phyloP scores from a whole-genome alignment of 2,797 vertebrate genomes.

The Sibirionetta formosa region DNA sequence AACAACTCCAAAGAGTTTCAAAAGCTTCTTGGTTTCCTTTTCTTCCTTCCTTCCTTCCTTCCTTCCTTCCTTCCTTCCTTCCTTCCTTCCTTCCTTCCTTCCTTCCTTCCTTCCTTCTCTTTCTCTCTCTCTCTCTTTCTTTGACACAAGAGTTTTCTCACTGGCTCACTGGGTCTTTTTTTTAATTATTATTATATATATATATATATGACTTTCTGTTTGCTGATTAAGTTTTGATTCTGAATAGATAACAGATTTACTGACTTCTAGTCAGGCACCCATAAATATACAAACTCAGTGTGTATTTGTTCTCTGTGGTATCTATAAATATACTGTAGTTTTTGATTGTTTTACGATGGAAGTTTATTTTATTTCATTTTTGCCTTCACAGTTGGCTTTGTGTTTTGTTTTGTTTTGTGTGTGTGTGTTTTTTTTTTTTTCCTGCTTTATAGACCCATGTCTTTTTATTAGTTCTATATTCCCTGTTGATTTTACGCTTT shows the following conservation, averaged over 20 bases:
- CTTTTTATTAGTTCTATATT: conserved; percentile 86
- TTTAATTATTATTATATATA: background rate
- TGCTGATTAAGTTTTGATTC: conserved; percentile 64
- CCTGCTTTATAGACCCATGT: conserved; percentile 83
- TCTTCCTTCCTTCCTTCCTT: background rate
- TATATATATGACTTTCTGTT: background rate
- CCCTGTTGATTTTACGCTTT: conserved; percentile 86
- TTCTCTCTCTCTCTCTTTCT: background rate
- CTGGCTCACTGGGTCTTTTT: background rate
- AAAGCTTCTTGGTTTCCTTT: background rate
- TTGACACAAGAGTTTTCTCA: background rate
- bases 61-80: background rate
- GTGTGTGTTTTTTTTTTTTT: conserved; percentile 9
- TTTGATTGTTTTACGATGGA: conserved; percentile 83
- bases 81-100: background rate
- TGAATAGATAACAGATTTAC: conserved; percentile 63
- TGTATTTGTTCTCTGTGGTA: conserved; percentile 71
- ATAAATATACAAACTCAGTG: conserved; percentile 78
- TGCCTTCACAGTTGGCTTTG: conserved; percentile 81
- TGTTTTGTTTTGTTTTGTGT: background rate
- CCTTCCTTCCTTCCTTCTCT: background rate
- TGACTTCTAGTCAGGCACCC: conserved; percentile 67
- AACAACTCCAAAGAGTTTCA: background rate
- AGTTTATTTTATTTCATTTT: conserved; percentile 85
- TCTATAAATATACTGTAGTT: conserved; percentile 78